These are phyloP conservation scores for Vespertilio murinus DNA, from an alignment of 2,797 vertebrate species.

Conservation along the genomic window DNA sequence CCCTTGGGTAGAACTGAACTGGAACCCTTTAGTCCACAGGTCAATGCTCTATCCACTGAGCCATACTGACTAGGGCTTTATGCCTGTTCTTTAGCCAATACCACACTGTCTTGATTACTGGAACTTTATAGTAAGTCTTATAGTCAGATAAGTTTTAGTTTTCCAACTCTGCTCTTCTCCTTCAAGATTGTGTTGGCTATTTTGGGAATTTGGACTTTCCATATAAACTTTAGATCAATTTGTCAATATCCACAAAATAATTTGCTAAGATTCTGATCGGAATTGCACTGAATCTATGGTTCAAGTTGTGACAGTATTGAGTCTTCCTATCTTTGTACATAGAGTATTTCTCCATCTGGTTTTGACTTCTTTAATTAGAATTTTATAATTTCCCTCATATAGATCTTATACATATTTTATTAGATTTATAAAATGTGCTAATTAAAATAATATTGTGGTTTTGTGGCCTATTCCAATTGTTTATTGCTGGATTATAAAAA, in stretches of 20 bases:
- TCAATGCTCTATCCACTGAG: too few relatives aligned
- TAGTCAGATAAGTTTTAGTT: background rate
- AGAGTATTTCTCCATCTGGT: background rate
- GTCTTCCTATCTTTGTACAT: background rate
- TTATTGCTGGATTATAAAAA: background rate
- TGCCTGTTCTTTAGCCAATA: background rate
- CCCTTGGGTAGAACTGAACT: too few relatives aligned
- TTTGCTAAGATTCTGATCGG: background rate
- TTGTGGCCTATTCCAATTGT: background rate
- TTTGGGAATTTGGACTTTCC: background rate
- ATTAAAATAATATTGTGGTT: background rate
- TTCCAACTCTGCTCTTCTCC: background rate
- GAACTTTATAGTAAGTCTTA: background rate
- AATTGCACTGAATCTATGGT: background rate
- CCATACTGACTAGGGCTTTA: too few relatives aligned
- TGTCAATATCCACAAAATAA: background rate
- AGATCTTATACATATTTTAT: background rate
- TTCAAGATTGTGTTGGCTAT: background rate
- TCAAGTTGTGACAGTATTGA: background rate
- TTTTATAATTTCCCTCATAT: background rate
- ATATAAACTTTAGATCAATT: background rate
- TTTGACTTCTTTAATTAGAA: background rate
- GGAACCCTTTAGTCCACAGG: too few relatives aligned
- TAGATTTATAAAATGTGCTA: background rate
- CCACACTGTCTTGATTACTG: background rate